phyloP scores from a whole-genome alignment of 1,140 invertebrate genomes.

The Hormaphis cornu region DNA sequence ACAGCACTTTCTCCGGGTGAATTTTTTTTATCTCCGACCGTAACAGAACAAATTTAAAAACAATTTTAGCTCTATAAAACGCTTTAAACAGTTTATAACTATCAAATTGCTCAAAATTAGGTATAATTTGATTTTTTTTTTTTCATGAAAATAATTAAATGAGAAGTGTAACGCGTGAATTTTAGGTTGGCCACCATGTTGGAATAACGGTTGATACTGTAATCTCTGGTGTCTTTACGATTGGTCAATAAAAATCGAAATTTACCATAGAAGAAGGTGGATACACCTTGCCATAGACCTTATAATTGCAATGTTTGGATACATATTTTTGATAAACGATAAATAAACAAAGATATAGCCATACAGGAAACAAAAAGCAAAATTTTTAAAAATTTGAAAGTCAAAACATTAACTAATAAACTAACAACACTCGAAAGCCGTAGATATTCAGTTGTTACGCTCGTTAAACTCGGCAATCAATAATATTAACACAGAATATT shows the following conservation, averaged over 20 bases:
- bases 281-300: no score
- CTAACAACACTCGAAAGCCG: no score
- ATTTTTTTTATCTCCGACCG: not conserved
- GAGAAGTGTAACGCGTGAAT: not conserved
- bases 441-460: no score
- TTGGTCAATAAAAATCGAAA: not conserved
- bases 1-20: conserved; percentile 4
- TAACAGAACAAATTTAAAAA: not conserved
- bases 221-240: not conserved
- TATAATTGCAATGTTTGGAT: no score
- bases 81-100: not conserved
- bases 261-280: no score
- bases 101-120: not conserved
- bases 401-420: no score
- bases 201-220: conserved; percentile 9
- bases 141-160: not conserved
- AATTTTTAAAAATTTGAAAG: no score
- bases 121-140: not conserved
- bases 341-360: no score
- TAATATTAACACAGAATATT: no score
- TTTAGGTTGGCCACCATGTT: not conserved
- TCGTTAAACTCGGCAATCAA: no score
- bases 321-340: no score
- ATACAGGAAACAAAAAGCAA: no score
- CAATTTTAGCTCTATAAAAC: not conserved